These are phyloP conservation scores for Zenarchopterus dispar DNA, from an alignment of 2,797 vertebrate species.

Conservation along the genomic window DNA sequence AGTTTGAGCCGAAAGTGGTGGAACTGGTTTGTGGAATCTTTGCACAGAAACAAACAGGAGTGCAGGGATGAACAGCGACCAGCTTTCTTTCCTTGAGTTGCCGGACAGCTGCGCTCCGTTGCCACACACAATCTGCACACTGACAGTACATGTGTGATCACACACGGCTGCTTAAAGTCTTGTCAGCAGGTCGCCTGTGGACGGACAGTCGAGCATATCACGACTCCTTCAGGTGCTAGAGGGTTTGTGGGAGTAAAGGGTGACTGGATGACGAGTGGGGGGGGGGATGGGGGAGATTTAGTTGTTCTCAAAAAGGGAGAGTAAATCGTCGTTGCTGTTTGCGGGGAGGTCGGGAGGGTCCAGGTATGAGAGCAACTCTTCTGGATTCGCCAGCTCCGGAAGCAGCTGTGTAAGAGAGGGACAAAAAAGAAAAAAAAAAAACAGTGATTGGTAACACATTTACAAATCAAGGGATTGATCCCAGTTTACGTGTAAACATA, in stretches of 20 bases:
- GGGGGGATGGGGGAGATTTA: constrained; percentile 71
- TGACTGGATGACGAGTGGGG: not conserved
- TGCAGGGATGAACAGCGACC: constrained; percentile 55
- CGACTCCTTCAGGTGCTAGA: constrained; percentile 32
- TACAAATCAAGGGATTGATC: not conserved
- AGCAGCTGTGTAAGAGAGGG: constrained; percentile 85
- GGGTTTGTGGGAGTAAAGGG: not conserved
- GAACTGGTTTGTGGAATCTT: constrained; percentile 85
- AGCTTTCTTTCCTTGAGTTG: constrained; percentile 47
- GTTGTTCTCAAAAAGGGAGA: constrained; percentile 99
- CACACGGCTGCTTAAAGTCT: constrained; percentile 55
- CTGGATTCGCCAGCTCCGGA: constrained; percentile 97
- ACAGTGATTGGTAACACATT: not conserved
- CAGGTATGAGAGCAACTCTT: constrained; percentile 97
- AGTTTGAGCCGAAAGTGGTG: constrained; percentile 78
- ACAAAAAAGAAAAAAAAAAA: not conserved
- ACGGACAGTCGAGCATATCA: constrained; percentile 73
- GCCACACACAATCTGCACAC: constrained; percentile 41
- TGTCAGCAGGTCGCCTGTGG: constrained; percentile 58
- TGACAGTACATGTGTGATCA: constrained; percentile 41
- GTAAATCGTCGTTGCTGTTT: constrained; percentile 99
- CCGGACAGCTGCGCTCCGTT: constrained; percentile 40
- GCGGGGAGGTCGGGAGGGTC: constrained; percentile 97
- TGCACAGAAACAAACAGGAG: constrained; percentile 77
- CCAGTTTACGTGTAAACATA: constrained; percentile 2